Conservation (phyloP, 2,113 vertebrate genomes). For the Percopsis transmontana region DNA sequence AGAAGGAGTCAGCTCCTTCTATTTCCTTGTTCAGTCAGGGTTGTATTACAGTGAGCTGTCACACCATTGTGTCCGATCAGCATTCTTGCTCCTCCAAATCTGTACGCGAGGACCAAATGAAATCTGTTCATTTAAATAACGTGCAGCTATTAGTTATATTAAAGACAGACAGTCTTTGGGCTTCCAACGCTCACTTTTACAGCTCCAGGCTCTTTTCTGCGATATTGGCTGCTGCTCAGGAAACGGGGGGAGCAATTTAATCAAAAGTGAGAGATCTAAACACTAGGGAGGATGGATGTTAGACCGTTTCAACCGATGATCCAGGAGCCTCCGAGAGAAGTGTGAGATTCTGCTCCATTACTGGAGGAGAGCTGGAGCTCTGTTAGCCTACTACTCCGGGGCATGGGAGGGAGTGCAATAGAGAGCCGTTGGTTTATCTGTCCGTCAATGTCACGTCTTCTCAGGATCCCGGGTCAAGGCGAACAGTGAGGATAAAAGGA, state of each 20-base stretch:
- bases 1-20: slow-evolving; percentile 20
- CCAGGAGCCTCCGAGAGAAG: slow-evolving; percentile 37
- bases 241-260: slow-evolving; percentile 43
- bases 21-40: slow-evolving; percentile 25
- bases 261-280: slow-evolving; percentile 56
- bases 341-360: slow-evolving; percentile 44
- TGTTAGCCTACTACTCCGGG: slow-evolving; percentile 36
- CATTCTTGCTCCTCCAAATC: slow-evolving; percentile 9
- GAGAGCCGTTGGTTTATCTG: slow-evolving; percentile 60
- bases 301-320: slow-evolving; percentile 45
- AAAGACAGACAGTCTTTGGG: slow-evolving; percentile 34
- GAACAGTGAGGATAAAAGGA: slow-evolving; percentile 45
- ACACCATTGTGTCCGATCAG: background rate
- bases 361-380: slow-evolving; percentile 40
- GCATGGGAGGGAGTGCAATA: slow-evolving; percentile 41
- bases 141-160: slow-evolving; percentile 55
- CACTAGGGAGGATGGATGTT: slow-evolving; percentile 34
- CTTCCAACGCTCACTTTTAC: slow-evolving; percentile 30
- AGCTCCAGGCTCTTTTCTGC: slow-evolving; percentile 42
- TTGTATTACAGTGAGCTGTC: slow-evolving; percentile 14
- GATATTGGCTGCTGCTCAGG: slow-evolving; percentile 44
- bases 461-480: slow-evolving; percentile 69
- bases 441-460: slow-evolving; percentile 71
- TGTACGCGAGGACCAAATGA: slow-evolving; percentile 16
- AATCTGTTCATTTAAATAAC: slow-evolving; percentile 50